Base-by-base conservation (phyloP, 64 coral and sea anemone species). In the Dendrophyllia cribrosa region DNA sequence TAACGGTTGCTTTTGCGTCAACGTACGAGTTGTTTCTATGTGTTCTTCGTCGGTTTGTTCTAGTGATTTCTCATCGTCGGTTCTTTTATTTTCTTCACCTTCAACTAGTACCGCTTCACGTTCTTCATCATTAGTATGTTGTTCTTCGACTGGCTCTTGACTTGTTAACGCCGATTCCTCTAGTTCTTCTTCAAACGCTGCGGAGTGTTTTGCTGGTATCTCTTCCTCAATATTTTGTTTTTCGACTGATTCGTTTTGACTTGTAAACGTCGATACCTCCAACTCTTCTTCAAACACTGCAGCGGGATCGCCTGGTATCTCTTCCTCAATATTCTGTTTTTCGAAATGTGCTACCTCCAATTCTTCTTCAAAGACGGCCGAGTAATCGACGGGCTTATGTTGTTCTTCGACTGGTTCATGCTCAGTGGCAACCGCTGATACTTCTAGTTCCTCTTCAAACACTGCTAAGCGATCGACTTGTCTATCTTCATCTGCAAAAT, bases 401-500 rank as follows among this genome's bases (percentile, higher is more conserved):
- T 88, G 66, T 59, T 91, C 93, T 19, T 72, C 76, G 34, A 34
- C 34, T 34, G 34, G 47, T 70, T 75, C 67, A 66, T 67, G 7
- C 53, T 56, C 7, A 56, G 7, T 56, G 7, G 53, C 12, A 12
- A 56, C 12, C 5, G 53, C 79, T 26, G 53, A 56, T 56, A 56
- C 62, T 49, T 88, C 87, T 77, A 88, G 9, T 22, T 84, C 69
- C n/a, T 96, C 95, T 86, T 93, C 95, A 90, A 58, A 93, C 60
- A 88, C 62, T 16, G 51, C 77, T 8, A 59, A 86, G 22, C 20
- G 58, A 20, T 65, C 60, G 69, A 74, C 76, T 60, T 80, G 60
- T 21, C 87, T 74, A 13, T 66, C 25, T 15, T 83, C 66, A 63
- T 91, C 88, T n/a, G 70, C 69, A 23, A 65, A 82, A 19, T 86